These are phyloP conservation scores for Calyptommatus sinebrachiatus DNA, from an alignment of 2,113 vertebrate species.

Conservation along the genomic window DNA sequence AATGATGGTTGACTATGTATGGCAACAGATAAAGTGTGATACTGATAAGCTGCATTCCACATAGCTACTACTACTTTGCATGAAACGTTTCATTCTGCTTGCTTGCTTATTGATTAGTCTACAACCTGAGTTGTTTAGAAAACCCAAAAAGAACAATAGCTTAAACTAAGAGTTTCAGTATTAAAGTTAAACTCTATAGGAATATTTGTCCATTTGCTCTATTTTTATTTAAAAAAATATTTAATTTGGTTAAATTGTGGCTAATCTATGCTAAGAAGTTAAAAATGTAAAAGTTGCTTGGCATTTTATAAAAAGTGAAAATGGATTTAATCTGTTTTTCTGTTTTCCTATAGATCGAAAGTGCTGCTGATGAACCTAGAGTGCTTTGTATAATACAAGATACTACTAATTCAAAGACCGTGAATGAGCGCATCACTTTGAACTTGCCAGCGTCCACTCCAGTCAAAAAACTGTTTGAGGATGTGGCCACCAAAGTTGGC, in stretches of 20 bases:
- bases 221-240: neutral
- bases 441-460: conserved; percentile 94
- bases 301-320: neutral
- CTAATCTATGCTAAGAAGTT: neutral
- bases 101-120: too few species aligned
- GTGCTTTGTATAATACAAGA: conserved; percentile 97
- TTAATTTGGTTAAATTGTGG: neutral
- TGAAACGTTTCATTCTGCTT: too few species aligned
- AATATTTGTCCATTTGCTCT: neutral
- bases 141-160: neutral
- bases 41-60: too few species aligned
- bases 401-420: conserved; percentile 88
- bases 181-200: neutral
- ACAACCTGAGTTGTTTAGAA: neutral
- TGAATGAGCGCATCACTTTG: conserved; percentile 88
- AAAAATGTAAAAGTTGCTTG: neutral
- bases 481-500: conserved; percentile 91
- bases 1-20: too few species aligned
- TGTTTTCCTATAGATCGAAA: conserved; percentile 83
- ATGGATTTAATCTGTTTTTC: neutral
- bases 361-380: conserved; percentile 94
- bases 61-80: too few species aligned
- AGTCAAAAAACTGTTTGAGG: conserved; percentile 84
- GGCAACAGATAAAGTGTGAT: too few species aligned
- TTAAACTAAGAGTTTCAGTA: neutral